phyloP scores from a whole-genome alignment of 2,113 vertebrate species.

The Mormoops blainvillei region DNA sequence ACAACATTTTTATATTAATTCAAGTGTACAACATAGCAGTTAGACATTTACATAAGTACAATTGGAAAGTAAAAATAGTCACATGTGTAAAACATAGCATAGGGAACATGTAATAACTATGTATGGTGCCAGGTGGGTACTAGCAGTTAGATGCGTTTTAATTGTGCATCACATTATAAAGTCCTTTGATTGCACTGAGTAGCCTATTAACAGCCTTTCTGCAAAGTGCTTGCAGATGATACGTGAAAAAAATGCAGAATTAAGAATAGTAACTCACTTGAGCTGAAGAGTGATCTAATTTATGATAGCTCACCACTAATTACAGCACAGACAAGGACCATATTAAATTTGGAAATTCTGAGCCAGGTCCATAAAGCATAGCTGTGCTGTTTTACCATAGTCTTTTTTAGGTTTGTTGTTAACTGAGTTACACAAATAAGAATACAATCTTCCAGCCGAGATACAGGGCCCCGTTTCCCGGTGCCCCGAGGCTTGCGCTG shows the following conservation, averaged over 20 bases:
- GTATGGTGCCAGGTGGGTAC: neutral
- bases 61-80: neutral
- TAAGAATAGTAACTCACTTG: conserved; percentile 3
- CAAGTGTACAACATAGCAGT: neutral
- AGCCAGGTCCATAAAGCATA: conserved; percentile 28
- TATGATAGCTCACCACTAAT: conserved; percentile 59
- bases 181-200: neutral
- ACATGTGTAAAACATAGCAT: neutral
- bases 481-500: neutral
- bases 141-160: neutral
- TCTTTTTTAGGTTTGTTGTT: conserved; percentile 34
- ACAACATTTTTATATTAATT: neutral
- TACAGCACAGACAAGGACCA: conserved; percentile 35
- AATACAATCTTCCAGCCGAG: conserved; percentile 12
- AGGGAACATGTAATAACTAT: neutral
- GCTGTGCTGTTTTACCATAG: conserved; percentile 18
- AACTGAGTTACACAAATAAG: conserved; percentile 43
- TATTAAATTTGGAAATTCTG: conserved; percentile 70
- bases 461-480: neutral
- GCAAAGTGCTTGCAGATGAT: neutral
- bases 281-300: conserved; percentile 58
- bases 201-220: neutral
- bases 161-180: neutral
- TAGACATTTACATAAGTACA: neutral
- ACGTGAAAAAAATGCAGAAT: conserved; percentile 7